A percentile compares a stretch with the other conserved stretches of the same genome.
Conservation (phyloP, 2,797 vertebrate genomes). For the Pangasius krempfi region DNA sequence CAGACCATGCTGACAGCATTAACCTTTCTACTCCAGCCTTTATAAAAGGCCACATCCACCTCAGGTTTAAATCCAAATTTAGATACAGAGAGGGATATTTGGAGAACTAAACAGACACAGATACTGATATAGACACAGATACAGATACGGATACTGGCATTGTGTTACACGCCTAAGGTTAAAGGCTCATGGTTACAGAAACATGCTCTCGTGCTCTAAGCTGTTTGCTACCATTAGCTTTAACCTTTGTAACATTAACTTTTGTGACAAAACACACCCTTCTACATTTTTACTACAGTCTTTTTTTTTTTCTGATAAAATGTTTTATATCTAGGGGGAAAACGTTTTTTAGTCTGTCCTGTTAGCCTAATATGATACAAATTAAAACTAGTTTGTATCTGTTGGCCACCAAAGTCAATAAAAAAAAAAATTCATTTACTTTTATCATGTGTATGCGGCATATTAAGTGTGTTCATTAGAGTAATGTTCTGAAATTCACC, state of each 20-base stretch:
- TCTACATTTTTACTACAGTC: neutral
- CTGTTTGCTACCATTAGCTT: neutral
- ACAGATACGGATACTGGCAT: neutral
- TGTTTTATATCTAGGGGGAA: neutral
- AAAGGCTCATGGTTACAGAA: neutral
- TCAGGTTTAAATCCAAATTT: neutral
- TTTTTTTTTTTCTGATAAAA: neutral
- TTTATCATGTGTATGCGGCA: neutral
- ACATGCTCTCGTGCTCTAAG: neutral
- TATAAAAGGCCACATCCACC: neutral
- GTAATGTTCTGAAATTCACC: neutral
- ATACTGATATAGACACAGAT: neutral
- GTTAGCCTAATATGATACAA: neutral
- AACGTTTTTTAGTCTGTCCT: neutral
- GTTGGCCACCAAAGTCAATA: neutral
- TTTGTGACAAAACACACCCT: neutral
- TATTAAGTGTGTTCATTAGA: neutral
- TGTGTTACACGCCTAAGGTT: neutral
- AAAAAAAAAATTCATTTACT: neutral
- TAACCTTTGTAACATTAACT: neutral
- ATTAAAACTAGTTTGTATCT: neutral
- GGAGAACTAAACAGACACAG: neutral
- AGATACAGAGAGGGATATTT: neutral
- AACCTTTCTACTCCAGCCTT: constrained; percentile 3
- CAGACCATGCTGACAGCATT: constrained; percentile 10